These are phyloP conservation scores for Fabriciana adippe DNA, from an alignment of 2,888 invertebrate species.

Conservation along the genomic window DNA sequence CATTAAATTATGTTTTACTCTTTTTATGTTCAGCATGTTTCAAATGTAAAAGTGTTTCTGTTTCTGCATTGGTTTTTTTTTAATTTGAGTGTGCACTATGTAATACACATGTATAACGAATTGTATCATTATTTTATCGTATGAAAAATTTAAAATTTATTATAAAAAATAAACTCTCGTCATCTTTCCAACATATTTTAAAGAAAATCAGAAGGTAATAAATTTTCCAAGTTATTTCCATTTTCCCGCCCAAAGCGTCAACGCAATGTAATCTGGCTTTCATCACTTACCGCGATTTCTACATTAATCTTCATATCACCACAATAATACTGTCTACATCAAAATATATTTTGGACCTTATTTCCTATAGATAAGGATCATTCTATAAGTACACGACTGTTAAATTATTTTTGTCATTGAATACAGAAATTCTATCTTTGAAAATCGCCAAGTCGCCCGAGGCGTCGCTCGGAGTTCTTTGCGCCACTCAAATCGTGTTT, in stretches of 20 bases:
- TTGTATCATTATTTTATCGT: too few relatives aligned
- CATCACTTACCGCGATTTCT: constrained; percentile 62
- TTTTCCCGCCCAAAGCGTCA: constrained; percentile 69
- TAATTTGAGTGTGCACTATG: too few relatives aligned
- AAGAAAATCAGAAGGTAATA: constrained; percentile 37
- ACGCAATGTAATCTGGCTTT: constrained; percentile 66
- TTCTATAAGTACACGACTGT: neutral
- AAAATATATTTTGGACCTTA: constrained; percentile 45
- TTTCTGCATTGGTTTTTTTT: too few relatives aligned
- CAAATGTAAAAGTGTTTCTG: too few relatives aligned
- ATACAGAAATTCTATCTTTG: constrained; percentile 64
- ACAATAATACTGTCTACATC: constrained; percentile 35
- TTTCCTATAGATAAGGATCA: constrained; percentile 1
- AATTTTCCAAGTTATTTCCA: constrained; percentile 52
- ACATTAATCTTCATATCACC: constrained; percentile 61
- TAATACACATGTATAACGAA: too few relatives aligned
- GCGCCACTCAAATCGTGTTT: constrained; percentile 58
- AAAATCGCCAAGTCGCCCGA: constrained; percentile 62
- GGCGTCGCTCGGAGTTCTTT: constrained; percentile 61
- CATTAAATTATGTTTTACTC: too few relatives aligned
- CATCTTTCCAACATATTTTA: constrained; percentile 8
- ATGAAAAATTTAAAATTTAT: too few relatives aligned
- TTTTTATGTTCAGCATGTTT: too few relatives aligned
- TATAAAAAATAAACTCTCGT: neutral
- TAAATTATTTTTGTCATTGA: constrained; percentile 34